Conservation (phyloP, 1,140 invertebrate genomes). For the Procambarus virginalis region DNA sequence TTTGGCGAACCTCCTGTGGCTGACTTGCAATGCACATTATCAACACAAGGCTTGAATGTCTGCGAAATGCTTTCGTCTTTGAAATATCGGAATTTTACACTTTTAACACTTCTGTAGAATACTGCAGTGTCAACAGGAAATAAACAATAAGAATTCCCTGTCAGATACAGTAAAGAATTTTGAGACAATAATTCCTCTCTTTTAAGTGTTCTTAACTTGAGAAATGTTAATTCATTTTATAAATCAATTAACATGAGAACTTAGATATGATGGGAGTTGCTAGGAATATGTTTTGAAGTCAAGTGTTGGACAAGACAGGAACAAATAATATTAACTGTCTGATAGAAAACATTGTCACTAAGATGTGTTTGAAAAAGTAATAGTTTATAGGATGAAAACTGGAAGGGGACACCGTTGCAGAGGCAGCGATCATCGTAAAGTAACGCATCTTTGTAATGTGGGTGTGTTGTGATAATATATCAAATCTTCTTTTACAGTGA, state of each 20-base stretch:
- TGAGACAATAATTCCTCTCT: background rate
- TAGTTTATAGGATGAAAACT: background rate
- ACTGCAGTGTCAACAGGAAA: background rate
- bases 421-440: too few relatives aligned
- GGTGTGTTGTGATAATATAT: constrained; percentile 45
- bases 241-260: background rate
- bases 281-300: background rate
- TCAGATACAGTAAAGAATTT: background rate
- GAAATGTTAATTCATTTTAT: background rate
- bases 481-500: constrained; percentile 28
- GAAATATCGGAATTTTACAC: background rate
- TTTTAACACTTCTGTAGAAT: background rate
- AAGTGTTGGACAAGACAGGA: background rate
- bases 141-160: background rate
- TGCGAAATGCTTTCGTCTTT: background rate
- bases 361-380: background rate
- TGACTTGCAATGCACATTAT: background rate
- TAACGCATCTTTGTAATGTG: background rate
- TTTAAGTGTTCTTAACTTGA: constrained; percentile 5
- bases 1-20: background rate
- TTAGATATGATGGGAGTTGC: background rate
- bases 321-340: background rate
- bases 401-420: background rate
- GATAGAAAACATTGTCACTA: background rate
- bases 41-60: background rate